These are phyloP conservation scores for Edolisoma coerulescens DNA, from an alignment of 2,113 vertebrate species.

Conservation along the genomic window DNA sequence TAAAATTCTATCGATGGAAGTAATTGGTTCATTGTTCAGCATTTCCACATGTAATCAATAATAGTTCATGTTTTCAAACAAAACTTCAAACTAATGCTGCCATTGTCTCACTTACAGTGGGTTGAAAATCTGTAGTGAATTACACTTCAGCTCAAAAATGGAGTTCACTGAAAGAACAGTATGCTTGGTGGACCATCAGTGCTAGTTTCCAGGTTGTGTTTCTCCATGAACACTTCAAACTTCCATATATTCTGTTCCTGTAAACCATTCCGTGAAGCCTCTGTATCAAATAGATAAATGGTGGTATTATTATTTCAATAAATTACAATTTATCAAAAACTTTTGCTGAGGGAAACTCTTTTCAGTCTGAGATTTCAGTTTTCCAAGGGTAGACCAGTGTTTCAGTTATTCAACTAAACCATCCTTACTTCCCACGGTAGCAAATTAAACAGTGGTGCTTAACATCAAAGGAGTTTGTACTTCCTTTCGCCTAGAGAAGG, in stretches of 20 bases:
- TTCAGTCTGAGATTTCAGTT: background rate
- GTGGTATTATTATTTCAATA: background rate
- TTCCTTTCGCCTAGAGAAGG: background rate
- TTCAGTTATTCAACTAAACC: background rate
- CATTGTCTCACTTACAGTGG: background rate
- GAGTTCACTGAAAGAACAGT: background rate
- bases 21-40: background rate
- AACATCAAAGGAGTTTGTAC: background rate
- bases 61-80: background rate
- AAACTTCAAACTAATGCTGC: background rate
- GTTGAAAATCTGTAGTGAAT: background rate
- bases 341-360: background rate
- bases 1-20: background rate
- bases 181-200: background rate
- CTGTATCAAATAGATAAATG: background rate
- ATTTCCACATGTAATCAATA: background rate
- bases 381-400: background rate
- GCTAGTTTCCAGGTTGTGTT: background rate
- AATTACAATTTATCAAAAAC: background rate
- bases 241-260: background rate
- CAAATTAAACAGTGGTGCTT: background rate
- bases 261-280: background rate
- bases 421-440: accelerated
- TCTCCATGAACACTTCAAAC: background rate
- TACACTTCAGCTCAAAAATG: background rate